Evolutionary conservation across 1,140 invertebrate species (phyloP).

Genomic region (Brachionus sp.): DNA sequence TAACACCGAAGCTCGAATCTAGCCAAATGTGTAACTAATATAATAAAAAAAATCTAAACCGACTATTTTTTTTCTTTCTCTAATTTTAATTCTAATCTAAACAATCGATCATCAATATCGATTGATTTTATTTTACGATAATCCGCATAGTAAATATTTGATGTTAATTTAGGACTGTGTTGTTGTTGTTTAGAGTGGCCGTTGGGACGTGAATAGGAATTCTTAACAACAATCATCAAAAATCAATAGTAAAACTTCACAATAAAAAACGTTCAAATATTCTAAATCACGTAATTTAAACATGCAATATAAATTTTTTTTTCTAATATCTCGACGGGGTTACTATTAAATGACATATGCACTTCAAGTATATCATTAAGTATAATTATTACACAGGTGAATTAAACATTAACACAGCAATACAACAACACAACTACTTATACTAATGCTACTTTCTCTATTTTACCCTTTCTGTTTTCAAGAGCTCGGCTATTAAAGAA

Average conservation of each 20-base stretch:
- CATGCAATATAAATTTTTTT: neutral
- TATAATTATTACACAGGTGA: neutral
- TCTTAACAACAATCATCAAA: neutral
- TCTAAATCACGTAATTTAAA: neutral
- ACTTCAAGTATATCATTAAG: neutral
- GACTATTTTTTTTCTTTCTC: neutral
- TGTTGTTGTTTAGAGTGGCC: neutral
- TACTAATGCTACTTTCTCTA: no score
- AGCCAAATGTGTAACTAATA: neutral
- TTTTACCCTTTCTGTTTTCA: neutral
- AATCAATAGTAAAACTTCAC: neutral
- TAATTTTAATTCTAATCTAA: neutral
- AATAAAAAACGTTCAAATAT: neutral
- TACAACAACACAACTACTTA: no score
- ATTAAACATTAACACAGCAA: neutral
- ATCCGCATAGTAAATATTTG: neutral
- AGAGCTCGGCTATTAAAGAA: neutral
- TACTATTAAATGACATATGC: neutral
- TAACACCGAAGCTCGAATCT: neutral
- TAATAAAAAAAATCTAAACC: neutral
- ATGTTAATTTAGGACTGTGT: neutral
- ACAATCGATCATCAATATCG: slow-evolving; percentile 1
- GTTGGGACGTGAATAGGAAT: neutral
- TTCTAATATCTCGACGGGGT: neutral
- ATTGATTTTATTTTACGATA: neutral